Base-by-base conservation (phyloP, 2,113 vertebrate species). In the Origma solitaria region DNA sequence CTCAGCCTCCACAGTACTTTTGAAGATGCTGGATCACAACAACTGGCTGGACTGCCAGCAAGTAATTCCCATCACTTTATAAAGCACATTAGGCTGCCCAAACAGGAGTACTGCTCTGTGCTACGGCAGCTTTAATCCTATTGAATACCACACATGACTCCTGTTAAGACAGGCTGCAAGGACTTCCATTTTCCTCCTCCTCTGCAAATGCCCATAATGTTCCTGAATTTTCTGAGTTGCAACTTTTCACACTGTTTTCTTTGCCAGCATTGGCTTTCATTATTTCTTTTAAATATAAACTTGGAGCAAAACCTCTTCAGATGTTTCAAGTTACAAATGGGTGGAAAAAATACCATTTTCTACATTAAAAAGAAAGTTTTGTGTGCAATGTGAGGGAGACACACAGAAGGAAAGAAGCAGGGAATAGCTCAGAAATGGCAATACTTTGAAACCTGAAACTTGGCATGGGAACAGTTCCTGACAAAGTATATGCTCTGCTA, bases 221-320 rank as follows among this genome's bases (percentile, higher is more conserved):
- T 93, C 70, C 64, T 77, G 78, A 89, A 87, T 90, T 92, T 97
- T 95, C 85, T 66, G 62, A 94, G 90, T 86, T 94, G 94, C 69
- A 93, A 75, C 79, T 94, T 93, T 93, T 96, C 95, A 92, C 88
- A 45, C 90, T 88, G 56, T 71, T 85, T 86, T 94, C 73, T 70
- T 72, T 95, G 96, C 95, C 96, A 96, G 88, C 30, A 30, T 95
- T 95, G 90, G 93, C 88, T 95, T 95, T 92, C 95, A 54, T 94
- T 95, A 87, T 92, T 96, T 94, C 81, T 93, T 96, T 96, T 94
- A 94, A 90, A 96, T 94, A 95, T 94, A 97, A 94, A 94, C 95
- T 94, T 95, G 88, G 90, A 95, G 81, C 47, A 83, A 94, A 97
- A 93, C 27, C 88, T 82, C 37, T 79, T 96, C 93, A 93, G 93